Conservation (phyloP, 2,888 invertebrate genomes). For the Drosophila mimica region DNA sequence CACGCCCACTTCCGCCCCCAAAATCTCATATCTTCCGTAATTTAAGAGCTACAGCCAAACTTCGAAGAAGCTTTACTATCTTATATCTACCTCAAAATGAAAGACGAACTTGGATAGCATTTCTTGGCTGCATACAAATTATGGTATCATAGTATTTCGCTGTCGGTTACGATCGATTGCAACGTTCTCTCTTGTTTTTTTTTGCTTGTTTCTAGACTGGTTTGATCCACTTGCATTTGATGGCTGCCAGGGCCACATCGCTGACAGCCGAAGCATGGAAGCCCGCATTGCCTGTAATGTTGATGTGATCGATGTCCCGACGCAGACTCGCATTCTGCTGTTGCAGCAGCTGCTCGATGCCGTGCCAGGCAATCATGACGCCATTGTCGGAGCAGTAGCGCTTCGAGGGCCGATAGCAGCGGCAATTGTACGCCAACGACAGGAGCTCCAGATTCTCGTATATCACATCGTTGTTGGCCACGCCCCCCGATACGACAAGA, state of each 20-base stretch:
- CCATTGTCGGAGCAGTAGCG: slow-evolving; percentile 98
- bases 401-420: slow-evolving; percentile 91
- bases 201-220: slow-evolving; percentile 29
- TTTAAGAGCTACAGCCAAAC: too few species aligned
- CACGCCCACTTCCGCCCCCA: too few species aligned
- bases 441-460: slow-evolving; percentile 89
- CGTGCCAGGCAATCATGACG: slow-evolving; percentile 99
- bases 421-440: slow-evolving; percentile 88
- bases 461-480: slow-evolving; percentile 96
- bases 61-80: too few species aligned
- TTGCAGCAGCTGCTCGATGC: slow-evolving; percentile 89
- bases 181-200: too few species aligned
- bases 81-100: too few species aligned
- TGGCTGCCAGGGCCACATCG: slow-evolving; percentile 69
- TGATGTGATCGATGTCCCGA: slow-evolving; percentile 86
- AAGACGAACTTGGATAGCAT: too few species aligned
- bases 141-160: too few species aligned
- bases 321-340: slow-evolving; percentile 43
- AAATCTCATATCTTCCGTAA: too few species aligned
- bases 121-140: too few species aligned
- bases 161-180: too few species aligned
- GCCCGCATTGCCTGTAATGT: slow-evolving; percentile 80
- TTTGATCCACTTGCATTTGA: slow-evolving; percentile 84
- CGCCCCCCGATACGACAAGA: slow-evolving; percentile 95
- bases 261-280: slow-evolving; percentile 69